Evolutionary conservation across 2,888 invertebrate genomes (phyloP), one percentile per base, ranked within the genome.

Genomic region (Tetramorium bicarinatum): DNA sequence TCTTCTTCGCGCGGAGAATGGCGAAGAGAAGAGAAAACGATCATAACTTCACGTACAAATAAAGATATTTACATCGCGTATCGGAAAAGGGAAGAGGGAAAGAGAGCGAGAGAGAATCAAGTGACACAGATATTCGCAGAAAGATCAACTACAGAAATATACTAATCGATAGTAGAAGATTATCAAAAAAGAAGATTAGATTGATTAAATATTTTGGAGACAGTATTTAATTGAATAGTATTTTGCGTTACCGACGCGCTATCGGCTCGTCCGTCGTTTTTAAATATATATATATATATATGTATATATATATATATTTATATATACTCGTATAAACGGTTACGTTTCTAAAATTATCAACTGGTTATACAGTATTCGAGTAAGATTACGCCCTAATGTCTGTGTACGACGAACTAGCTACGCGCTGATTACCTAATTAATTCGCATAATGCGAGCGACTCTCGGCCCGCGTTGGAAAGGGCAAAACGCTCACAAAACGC

Each of bases 321-420:
- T 34, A 82, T 66, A 85, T 87, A 38, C 41, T 83, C 87, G 87
- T 90, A 90, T 85, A 90, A 90, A 90, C 62, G 82, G 83, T 81
- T 90, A 88, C 83, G 75, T 74, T 72, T 18, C 80, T 90, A 90
- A 86, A 85, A 71, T 69, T 80, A 80, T 71, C 85, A 67, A 82
- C 82, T 83, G 88, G 34, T 89, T 89, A 89, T 82, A 83, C 52
- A 79, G 0, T 34, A 34, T 59, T 82, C 59, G 86, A 61, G 71
- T 79, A 76, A 87, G 44, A 54, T 87, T 87, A 90, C 86, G 61
- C 61, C 69, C 84, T 87, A 87, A 76, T 52, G n/a, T 90, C 87
- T 83, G 90, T 85, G 86, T 85, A 89, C 86, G 88, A 88, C 84
- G 74, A 88, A 61, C 89, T 90, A 89, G 34, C 84, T 88, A 89